Percentiles rank a stretch among this genome's conserved stretches.
Conservation (phyloP, 2,797 vertebrate species). For the Bradypodion pumilum region DNA sequence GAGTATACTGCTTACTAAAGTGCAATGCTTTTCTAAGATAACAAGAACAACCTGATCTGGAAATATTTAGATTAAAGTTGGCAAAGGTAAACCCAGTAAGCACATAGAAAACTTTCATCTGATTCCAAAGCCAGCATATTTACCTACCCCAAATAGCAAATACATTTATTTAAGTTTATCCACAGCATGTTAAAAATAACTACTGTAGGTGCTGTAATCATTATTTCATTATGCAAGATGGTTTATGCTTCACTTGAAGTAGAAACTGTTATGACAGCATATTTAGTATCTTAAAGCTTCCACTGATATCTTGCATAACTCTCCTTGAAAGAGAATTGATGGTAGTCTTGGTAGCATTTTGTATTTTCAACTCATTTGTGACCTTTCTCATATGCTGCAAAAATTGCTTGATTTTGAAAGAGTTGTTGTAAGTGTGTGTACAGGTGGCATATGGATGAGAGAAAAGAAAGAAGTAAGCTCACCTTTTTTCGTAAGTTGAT, state of each 20-base stretch:
- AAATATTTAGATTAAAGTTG: not conserved
- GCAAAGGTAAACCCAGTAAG: not conserved
- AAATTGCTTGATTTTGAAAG: not conserved
- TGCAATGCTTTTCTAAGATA: not conserved
- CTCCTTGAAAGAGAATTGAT: not conserved
- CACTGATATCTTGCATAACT: constrained; percentile 19
- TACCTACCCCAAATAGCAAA: not conserved
- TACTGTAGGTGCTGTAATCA: not conserved
- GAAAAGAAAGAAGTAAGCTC: not conserved
- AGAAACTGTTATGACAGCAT: constrained; percentile 10
- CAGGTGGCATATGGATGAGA: not conserved
- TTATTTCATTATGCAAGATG: constrained; percentile 18
- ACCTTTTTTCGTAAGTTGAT: not conserved
- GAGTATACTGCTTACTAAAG: not conserved
- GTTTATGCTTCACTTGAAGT: constrained; percentile 6
- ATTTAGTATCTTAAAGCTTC: not conserved
- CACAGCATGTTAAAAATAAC: constrained; percentile 22
- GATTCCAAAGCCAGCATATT: not conserved
- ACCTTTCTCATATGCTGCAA: constrained; percentile 1
- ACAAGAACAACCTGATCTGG: not conserved
- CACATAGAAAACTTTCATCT: not conserved
- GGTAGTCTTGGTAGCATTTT: not conserved
- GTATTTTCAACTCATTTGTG: constrained; percentile 24
- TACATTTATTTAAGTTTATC: constrained; percentile 14
- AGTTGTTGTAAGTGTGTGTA: not conserved